Conservation (phyloP, 2,888 invertebrate genomes). For the Coelinius sp. region DNA sequence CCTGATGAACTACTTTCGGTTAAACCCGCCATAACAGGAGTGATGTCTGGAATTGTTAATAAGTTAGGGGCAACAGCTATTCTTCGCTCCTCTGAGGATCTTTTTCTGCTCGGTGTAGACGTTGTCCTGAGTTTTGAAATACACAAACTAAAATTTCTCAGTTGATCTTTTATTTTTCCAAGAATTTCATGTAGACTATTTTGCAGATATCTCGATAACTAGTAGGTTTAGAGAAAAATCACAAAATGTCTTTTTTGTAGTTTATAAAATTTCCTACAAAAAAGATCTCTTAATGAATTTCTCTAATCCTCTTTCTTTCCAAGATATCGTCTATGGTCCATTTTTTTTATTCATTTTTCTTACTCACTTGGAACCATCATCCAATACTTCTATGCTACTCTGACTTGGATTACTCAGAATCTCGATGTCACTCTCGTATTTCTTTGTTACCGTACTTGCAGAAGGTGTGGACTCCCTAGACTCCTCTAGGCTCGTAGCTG, state of each 20-base stretch:
- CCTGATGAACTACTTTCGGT: constrained; percentile 78
- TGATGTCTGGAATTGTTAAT: constrained; percentile 71
- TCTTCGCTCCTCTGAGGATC: constrained; percentile 73
- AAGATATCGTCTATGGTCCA: no score
- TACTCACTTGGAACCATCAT: constrained; percentile 69
- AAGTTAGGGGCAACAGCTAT: constrained; percentile 69
- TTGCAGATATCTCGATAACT: background rate
- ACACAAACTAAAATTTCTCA: background rate
- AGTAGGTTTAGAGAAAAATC: background rate
- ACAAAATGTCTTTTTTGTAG: background rate
- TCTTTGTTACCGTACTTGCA: constrained; percentile 59
- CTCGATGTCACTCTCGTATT: constrained; percentile 79
- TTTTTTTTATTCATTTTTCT: constrained; percentile 24
- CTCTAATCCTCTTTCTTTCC: background rate
- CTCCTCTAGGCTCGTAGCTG: constrained; percentile 69
- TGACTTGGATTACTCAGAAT: constrained; percentile 81
- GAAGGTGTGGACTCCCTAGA: constrained; percentile 68
- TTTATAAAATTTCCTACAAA: background rate
- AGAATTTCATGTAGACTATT: background rate
- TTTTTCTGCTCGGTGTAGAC: constrained; percentile 68
- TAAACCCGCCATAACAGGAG: constrained; percentile 68
- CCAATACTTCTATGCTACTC: constrained; percentile 79
- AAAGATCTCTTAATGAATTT: background rate
- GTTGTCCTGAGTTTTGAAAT: constrained; percentile 52
- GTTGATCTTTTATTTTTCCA: background rate